Evolutionary conservation across 1,140 invertebrate genomes (phyloP).

Genomic region (Drosophila equinoxialis): DNA sequence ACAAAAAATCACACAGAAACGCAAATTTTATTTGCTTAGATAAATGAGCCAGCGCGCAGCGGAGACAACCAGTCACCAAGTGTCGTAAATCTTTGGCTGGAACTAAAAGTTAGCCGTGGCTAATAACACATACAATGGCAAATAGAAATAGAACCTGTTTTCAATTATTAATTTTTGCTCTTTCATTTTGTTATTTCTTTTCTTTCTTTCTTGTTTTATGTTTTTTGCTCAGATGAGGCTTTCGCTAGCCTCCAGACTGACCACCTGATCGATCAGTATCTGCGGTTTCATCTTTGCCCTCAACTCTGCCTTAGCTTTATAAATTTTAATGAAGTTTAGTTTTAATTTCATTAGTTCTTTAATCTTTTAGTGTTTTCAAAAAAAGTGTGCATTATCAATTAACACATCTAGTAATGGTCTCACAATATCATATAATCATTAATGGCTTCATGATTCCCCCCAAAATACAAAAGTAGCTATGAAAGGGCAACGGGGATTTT

Average conservation of each 20-base stretch:
- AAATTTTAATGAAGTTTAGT: slow-evolving; percentile 4
- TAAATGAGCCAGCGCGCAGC: slow-evolving; percentile 70
- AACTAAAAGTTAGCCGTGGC: slow-evolving; percentile 14
- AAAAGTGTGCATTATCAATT: neutral
- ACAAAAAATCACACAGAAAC: slow-evolving; percentile 30
- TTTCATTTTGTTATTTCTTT: slow-evolving; percentile 50
- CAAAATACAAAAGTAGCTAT: neutral
- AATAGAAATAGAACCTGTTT: slow-evolving; percentile 68
- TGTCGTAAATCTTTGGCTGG: slow-evolving; percentile 67
- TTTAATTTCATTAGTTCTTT: slow-evolving; percentile 9
- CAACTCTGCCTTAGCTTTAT: slow-evolving; percentile 11
- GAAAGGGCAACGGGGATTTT: neutral
- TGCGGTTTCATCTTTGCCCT: neutral
- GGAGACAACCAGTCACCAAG: slow-evolving; percentile 77
- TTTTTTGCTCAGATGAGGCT: slow-evolving; percentile 30
- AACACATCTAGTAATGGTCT: neutral
- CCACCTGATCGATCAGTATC: neutral
- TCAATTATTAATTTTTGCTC: slow-evolving; percentile 75
- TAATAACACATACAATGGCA: slow-evolving; percentile 62
- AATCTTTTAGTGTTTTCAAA: neutral
- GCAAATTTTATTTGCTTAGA: slow-evolving; percentile 59
- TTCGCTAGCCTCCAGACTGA: slow-evolving; percentile 43
- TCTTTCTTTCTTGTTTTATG: slow-evolving; percentile 2
- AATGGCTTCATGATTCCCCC: neutral
- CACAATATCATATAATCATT: slow-evolving; percentile 2